Evolutionary conservation across 64 coral and sea anemone species (phyloP), one percentile per base, ranked within the genome.

Genomic region (Dendrophyllia cribrosa): DNA sequence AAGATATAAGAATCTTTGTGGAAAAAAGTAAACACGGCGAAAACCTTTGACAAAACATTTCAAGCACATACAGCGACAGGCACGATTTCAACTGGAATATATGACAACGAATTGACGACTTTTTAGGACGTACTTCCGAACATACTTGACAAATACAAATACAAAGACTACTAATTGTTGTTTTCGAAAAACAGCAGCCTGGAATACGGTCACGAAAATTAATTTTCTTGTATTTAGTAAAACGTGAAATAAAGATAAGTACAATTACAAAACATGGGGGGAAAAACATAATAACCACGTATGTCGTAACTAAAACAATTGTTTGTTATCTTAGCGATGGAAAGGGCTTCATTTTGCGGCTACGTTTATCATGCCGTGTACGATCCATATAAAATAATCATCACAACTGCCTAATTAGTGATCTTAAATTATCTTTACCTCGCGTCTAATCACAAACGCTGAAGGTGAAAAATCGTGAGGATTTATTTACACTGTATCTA

Each of bases 1-100:
- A 77, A 77, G 49, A 55, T 56, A 58, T 77, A 17, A 77, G 75
- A 17, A 51, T 55, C n/a, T 58, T 56, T 77, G 17, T 77, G 75
- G 3, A 55, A 19, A 21, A 23, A 77, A 75, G 50, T 23, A 77
- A 77, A 77, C 21, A 56, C 12, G 75, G 22, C 20, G 19, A 24
- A 77, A 55, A 24, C 3, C 3, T 17, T 55, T 25, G 75, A 55
- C 51, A 77, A 77, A 45, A 77, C 21, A 55, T 24, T 53, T 52
- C 49, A 77, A 76, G 14, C 43, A 49, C 46, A 12, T 34, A 50
- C 14, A 51, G 17, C 20, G 7, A 3, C 3, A 17, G 17, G 20
- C 24, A 22, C 66, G 20, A 23, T 72, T 72, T 45, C 34, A 72
- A 72, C 11, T 45, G 70, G 8, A 45, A 72, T 12, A 43, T 9